Evolutionary conservation across 2,113 vertebrate species (phyloP), one percentile per base, ranked within the genome.

Genomic region (Typhlomys cinereus): DNA sequence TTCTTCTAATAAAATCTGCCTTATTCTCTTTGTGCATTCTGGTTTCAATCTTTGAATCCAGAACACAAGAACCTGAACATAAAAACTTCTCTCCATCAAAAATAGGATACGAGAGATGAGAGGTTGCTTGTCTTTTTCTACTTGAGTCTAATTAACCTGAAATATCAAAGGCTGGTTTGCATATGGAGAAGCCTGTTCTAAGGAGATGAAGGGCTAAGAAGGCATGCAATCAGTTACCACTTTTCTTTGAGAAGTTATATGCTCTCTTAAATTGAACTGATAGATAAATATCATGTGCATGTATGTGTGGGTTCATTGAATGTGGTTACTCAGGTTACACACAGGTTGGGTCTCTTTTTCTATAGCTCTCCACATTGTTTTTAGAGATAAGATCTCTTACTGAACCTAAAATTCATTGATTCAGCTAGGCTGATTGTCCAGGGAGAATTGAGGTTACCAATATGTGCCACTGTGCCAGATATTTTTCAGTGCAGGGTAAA

Each of bases 131-230:
- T 85, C 25, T 36, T 84, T 54, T 3, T 67, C 89, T 9, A n/a
- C n/a, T n/a, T n/a, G n/a, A n/a, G n/a, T n/a, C n/a, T n/a, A n/a
- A n/a, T n/a, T n/a, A n/a, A n/a, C n/a, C n/a, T n/a, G n/a, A n/a
- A n/a, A n/a, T 57, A 23, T 10, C 69, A 14, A 31, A 1, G 3
- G 17, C 4, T 69, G 7, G 67, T 31, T n/a, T 76, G 41, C 39
- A 1, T 21, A 2, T 9, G 2, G 8, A 46, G 46, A 75, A 34
- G 1, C 0, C 2, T 57, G 5, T 84, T 5, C n/a, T 0, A 44
- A 27, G 27, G 2, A 61, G 1, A 41, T 17, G 13, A 83, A 75
- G 5, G 7, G 1, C 11, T 27, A 3, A 23, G 8, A 66, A 66
- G 17, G 1, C 29, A 34, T 66, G 36, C 20, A 44, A 11, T 1